Conservation (phyloP, 2,113 vertebrate genomes). For the Dipodomys merriami region DNA sequence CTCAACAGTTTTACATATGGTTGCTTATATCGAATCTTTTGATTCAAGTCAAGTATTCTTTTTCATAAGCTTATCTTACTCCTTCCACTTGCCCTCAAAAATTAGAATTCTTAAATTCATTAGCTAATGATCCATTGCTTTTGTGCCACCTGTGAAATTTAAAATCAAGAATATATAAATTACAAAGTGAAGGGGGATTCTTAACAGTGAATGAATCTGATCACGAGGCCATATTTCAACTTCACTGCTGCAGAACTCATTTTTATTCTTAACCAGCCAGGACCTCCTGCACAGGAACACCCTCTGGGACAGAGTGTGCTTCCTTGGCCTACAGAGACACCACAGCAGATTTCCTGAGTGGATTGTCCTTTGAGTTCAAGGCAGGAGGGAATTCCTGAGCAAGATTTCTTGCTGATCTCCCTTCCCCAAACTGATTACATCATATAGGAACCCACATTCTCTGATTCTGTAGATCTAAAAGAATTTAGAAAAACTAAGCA, state of each 20-base stretch:
- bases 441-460: neutral
- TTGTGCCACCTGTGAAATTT: neutral
- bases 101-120: neutral
- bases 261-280: constrained; percentile 42
- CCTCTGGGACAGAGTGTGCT: constrained; percentile 20
- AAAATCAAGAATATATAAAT: neutral
- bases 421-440: constrained; percentile 46
- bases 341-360: constrained; percentile 41
- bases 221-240: constrained; percentile 35
- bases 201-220: constrained; percentile 28
- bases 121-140: neutral
- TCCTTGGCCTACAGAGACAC: constrained; percentile 32
- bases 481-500: neutral
- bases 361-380: constrained; percentile 27
- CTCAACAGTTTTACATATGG: neutral
- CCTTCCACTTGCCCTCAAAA: neutral
- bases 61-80: neutral
- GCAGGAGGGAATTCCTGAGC: constrained; percentile 55
- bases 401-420: constrained; percentile 47
- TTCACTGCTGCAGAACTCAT: constrained; percentile 17
- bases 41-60: neutral
- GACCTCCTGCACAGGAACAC: neutral
- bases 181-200: neutral
- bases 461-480: neutral
- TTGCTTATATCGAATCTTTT: constrained; percentile 10